phyloP scores from a whole-genome alignment of 2,888 invertebrate genomes.

The Temnothorax unifasciatus region DNA sequence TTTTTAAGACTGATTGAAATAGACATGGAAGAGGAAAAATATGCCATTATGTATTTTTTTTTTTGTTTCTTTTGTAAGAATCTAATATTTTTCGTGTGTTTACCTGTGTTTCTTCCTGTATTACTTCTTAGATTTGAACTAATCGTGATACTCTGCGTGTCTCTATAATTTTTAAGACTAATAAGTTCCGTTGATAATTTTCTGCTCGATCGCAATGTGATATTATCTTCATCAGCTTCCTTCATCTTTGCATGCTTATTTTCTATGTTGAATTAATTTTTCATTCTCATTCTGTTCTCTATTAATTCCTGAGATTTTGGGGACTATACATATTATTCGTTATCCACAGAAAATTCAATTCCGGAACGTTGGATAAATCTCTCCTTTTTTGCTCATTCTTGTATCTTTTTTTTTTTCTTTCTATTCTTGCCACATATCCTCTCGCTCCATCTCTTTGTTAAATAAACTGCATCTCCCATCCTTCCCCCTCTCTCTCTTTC shows the following conservation, averaged over 20 bases:
- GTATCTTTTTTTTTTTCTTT: slow-evolving; percentile 46
- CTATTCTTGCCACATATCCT: slow-evolving; percentile 30
- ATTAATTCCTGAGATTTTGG: slow-evolving; percentile 6
- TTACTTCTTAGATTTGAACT: neutral
- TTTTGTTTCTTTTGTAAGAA: neutral
- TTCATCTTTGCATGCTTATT: neutral
- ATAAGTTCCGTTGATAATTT: neutral
- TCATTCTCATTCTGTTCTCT: neutral
- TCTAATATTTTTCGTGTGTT: neutral
- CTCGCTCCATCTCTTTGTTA: slow-evolving; percentile 44
- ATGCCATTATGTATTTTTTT: neutral
- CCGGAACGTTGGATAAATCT: slow-evolving; percentile 19
- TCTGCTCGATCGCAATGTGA: neutral
- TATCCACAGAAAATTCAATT: slow-evolving; percentile 29
- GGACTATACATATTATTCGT: neutral
- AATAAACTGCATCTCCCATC: slow-evolving; percentile 37
- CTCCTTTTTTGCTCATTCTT: neutral
- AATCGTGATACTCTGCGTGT: neutral
- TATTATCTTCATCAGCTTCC: neutral
- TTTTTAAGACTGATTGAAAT: neutral
- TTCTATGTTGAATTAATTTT: neutral
- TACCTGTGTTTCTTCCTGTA: neutral
- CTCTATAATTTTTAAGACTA: neutral
- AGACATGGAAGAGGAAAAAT: neutral
- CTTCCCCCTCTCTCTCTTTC: neutral